Percentiles rank a stretch among this genome's conserved stretches.
Evolutionary conservation across 1,140 invertebrate genomes (phyloP).

Genomic region (Drosophila rufa): DNA sequence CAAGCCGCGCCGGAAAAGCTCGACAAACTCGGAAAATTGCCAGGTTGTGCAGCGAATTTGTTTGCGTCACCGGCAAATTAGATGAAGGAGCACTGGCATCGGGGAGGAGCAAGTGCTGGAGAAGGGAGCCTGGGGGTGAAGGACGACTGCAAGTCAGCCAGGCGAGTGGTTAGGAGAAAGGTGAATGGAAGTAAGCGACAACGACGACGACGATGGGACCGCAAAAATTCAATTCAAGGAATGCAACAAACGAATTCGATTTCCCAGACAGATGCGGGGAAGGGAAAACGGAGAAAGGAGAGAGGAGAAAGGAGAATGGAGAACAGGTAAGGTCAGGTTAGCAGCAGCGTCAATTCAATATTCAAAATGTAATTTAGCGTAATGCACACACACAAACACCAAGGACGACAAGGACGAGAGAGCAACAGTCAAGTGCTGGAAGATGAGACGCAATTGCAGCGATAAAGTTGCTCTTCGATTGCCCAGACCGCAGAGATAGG

Average conservation of each 20-base stretch:
- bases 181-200: conserved; percentile 6
- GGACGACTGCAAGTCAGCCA: neutral
- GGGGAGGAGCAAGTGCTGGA: neutral
- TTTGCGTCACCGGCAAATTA: conserved; percentile 49
- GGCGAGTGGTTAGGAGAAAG: neutral
- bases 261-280: conserved; percentile 34
- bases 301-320: neutral
- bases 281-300: too few species aligned
- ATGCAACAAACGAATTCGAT: conserved; percentile 60
- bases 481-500: conserved; percentile 48
- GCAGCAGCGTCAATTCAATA: conserved; percentile 71
- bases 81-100: conserved; percentile 7
- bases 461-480: conserved; percentile 68
- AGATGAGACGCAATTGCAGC: conserved; percentile 73
- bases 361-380: conserved; percentile 84
- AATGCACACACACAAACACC: conserved; percentile 64
- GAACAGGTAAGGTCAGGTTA: conserved; percentile 27
- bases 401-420: conserved; percentile 8
- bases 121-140: neutral
- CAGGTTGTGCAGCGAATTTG: conserved; percentile 50
- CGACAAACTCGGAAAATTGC: conserved; percentile 44
- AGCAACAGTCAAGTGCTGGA: conserved; percentile 44
- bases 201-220: conserved; percentile 42
- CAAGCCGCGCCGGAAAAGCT: conserved; percentile 12
- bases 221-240: conserved; percentile 73